Evolutionary conservation across 2,888 invertebrate genomes (phyloP), one percentile per base, ranked within the genome.

Genomic region (Pterostichus madidus): DNA sequence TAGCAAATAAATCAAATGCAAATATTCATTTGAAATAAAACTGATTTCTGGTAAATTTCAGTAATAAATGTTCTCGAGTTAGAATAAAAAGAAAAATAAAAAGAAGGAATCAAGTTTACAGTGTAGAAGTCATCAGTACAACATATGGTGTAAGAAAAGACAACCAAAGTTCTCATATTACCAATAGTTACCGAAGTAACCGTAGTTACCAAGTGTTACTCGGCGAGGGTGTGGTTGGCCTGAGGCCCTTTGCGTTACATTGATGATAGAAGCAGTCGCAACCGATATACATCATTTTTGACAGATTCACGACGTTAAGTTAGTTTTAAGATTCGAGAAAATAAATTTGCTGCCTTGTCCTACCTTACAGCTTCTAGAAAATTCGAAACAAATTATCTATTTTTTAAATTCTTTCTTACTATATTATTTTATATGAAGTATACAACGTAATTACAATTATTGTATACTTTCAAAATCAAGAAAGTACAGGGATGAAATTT

Each of bases 181-280:
- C 80, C 80, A 73, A 73, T 80, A 80, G 73, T 71, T 80, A 80
- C 80, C 73, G 73, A 73, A 44, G 73, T 80, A 68, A 46, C 79
- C 68, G 49, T 53, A 73, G 71, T 73, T 73, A 53, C 73, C 73
- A 80, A 80, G 56, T 73, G 73, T 73, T 56, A 56, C 80, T 56
- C 56, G 8, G 56, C 32, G 56, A 77, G 49, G 61, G 61, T 39
- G 61, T 78, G 35, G 35, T 35, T n/a, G 32, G 76, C 39, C 13
- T 31, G 11, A 64, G 61, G 46, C 46, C 49, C 64, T 61, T 71
- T 59, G 17, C 79, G 79, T 31, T 56, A 10, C 17, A n/a, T 71
- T 79, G 79, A 79, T 79, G 79, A 79, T 44, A n/a, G 61, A 79
- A 59, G 24, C 61, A 59, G 79, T 61, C 59, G 49, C 76, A 79